Evolutionary conservation across 2,888 invertebrate species (phyloP).

Genomic region (Drosophila meridionalis): DNA sequence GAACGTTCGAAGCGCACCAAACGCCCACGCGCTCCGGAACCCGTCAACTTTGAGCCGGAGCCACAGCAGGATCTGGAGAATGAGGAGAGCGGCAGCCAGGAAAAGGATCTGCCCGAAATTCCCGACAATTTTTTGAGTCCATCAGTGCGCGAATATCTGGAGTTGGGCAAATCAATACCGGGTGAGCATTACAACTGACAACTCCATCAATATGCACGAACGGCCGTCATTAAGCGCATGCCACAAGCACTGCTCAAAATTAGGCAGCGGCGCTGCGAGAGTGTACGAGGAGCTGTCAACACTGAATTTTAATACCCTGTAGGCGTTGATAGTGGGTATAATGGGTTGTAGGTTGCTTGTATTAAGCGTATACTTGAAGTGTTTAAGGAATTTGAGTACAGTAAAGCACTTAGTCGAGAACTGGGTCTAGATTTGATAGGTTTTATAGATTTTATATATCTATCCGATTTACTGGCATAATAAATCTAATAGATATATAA

Average conservation of each 20-base stretch:
- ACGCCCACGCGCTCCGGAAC: conserved; percentile 87
- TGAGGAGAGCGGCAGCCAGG: conserved; percentile 83
- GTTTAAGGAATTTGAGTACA: not conserved
- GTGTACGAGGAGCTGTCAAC: conserved; percentile 11
- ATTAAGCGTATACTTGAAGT: too few species aligned
- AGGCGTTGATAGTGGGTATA: not conserved
- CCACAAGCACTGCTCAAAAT: conserved; percentile 10
- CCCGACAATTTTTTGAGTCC: conserved; percentile 93
- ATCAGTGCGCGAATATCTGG: conserved; percentile 93
- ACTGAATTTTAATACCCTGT: not conserved
- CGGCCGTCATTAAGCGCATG: conserved; percentile 39
- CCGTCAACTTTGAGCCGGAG: conserved; percentile 84
- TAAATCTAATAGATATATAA: not conserved
- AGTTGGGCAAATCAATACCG: conserved; percentile 95
- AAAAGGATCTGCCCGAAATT: conserved; percentile 85
- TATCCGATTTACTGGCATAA: not conserved
- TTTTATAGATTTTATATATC: too few species aligned
- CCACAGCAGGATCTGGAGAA: conserved; percentile 85
- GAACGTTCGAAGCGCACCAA: conserved; percentile 87
- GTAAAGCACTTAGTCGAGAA: too few species aligned
- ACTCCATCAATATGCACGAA: conserved; percentile 51
- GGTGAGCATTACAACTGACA: conserved; percentile 86
- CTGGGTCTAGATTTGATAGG: too few species aligned
- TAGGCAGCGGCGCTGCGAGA: not conserved
- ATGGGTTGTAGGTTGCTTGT: not conserved